phyloP scores from a whole-genome alignment of 2,888 invertebrate species.

The Xestia sexstrigata region DNA sequence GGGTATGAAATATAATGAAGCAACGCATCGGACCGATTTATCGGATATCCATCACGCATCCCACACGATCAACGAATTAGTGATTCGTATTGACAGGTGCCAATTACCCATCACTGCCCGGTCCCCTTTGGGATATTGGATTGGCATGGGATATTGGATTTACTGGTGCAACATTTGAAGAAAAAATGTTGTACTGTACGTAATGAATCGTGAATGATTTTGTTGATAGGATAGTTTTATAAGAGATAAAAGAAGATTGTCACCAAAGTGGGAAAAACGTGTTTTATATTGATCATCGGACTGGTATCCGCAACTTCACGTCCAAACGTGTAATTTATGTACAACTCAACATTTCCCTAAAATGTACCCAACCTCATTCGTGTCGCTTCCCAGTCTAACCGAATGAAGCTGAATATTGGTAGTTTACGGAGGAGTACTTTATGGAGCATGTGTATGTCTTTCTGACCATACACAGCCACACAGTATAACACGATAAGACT shows the following conservation, averaged over 20 bases:
- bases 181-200: not conserved
- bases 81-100: slow-evolving; percentile 27
- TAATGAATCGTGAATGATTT: not conserved
- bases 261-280: not conserved
- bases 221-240: not conserved
- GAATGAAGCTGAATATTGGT: not conserved
- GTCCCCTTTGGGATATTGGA: not conserved
- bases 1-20: slow-evolving; percentile 24
- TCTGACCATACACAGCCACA: not conserved
- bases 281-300: not conserved
- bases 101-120: slow-evolving; percentile 11
- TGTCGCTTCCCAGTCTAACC: not conserved
- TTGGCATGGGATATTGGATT: not conserved
- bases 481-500: not conserved
- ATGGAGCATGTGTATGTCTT: not conserved
- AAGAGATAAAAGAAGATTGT: not conserved
- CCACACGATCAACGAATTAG: slow-evolving; percentile 30
- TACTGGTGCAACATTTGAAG: not conserved
- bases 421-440: not conserved
- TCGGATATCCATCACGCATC: slow-evolving; percentile 5
- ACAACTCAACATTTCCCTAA: not conserved
- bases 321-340: not conserved
- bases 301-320: not conserved
- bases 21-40: slow-evolving; percentile 22
- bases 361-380: not conserved